phyloP scores from a whole-genome alignment of 2,888 invertebrate genomes.

The Conops quadrifasciatus region DNA sequence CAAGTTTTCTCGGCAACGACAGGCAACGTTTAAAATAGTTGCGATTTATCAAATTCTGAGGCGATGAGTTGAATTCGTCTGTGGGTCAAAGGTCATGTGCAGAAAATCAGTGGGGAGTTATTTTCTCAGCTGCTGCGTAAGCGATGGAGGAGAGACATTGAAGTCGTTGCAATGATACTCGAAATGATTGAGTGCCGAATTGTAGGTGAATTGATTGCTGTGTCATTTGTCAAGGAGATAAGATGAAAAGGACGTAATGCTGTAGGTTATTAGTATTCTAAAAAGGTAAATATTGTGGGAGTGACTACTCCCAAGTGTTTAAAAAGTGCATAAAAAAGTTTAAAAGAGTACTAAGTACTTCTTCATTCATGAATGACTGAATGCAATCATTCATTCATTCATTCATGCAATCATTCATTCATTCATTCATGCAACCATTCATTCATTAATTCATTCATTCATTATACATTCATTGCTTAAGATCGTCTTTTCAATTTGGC shows the following conservation, averaged over 20 bases:
- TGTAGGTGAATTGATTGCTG: too few species aligned
- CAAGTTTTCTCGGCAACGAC: neutral
- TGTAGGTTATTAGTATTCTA: too few species aligned
- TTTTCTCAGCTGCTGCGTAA: neutral
- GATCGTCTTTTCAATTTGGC: neutral
- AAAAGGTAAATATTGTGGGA: too few species aligned
- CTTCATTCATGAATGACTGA: too few species aligned
- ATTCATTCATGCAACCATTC: neutral
- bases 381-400: slow-evolving; percentile 1
- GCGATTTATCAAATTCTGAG: slow-evolving; percentile 21
- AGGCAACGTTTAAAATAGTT: slow-evolving; percentile 12
- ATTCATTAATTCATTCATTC: slow-evolving; percentile 5
- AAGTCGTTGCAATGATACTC: neutral
- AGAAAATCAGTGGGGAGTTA: neutral
- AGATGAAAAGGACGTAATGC: too few species aligned
- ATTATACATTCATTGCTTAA: neutral
- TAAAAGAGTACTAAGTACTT: too few species aligned
- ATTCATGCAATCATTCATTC: slow-evolving; percentile 5
- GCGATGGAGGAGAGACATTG: neutral
- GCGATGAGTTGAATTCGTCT: neutral
- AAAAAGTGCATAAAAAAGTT: too few species aligned
- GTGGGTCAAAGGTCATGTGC: slow-evolving; percentile 10
- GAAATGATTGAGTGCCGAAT: too few species aligned
- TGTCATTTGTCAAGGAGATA: too few species aligned
- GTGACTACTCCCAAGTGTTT: too few species aligned